phyloP scores from a whole-genome alignment of 35 echinoderm and acorn worm species.

The Hemicentrotus pulcherrimus region DNA sequence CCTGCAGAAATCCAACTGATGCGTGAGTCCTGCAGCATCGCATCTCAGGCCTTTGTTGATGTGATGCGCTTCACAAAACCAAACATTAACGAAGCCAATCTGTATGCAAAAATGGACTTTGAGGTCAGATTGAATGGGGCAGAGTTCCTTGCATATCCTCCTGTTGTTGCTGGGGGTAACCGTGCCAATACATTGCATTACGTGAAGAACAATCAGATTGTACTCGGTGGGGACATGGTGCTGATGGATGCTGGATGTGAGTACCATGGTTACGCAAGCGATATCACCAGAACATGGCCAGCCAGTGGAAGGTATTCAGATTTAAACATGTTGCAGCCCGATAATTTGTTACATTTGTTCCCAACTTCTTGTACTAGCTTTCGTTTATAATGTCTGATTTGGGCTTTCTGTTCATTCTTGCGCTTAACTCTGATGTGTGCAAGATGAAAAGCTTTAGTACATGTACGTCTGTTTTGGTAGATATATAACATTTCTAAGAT shows the following conservation, averaged over 20 bases:
- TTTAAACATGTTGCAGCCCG: neutral
- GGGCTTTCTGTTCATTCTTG: no score
- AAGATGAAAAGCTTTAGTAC: no score
- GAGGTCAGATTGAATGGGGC: constrained; percentile 77
- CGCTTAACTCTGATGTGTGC: no score
- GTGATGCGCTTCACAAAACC: constrained; percentile 87
- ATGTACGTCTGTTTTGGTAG: no score
- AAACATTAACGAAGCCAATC: constrained; percentile 76
- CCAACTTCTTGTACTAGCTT: no score
- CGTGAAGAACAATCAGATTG: constrained; percentile 90
- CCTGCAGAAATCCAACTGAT: constrained; percentile 72
- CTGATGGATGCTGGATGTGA: constrained; percentile 99
- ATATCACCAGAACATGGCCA: constrained; percentile 98
- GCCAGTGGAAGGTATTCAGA: constrained; percentile 69
- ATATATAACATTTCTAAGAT: no score
- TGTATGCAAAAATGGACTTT: constrained; percentile 90
- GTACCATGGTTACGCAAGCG: constrained; percentile 98
- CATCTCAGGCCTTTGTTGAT: constrained; percentile 79
- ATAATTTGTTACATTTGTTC: no score
- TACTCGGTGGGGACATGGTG: constrained; percentile 79
- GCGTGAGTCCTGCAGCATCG: constrained; percentile 74
- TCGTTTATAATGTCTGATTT: no score
- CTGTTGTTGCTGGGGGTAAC: constrained; percentile 96
- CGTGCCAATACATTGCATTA: constrained; percentile 96
- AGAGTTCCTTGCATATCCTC: constrained; percentile 94